Evolutionary conservation across 2,113 vertebrate genomes (phyloP).

Genomic region (Vireo altiloquus): DNA sequence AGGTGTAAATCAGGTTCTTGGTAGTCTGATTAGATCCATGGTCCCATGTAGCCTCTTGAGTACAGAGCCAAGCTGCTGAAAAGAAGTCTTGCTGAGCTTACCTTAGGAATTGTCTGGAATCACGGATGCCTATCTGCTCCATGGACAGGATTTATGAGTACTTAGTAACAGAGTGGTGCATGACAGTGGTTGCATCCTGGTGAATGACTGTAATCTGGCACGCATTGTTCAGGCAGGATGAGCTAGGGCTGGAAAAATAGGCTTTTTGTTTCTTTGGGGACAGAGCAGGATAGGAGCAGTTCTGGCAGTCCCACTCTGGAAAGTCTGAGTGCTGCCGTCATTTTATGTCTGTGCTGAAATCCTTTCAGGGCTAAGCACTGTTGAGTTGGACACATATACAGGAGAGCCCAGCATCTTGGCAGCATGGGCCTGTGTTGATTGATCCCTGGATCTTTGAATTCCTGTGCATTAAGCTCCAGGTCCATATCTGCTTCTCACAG

Average conservation of each 20-base stretch:
- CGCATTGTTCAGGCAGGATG: background rate
- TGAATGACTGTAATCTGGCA: background rate
- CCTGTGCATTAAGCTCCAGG: background rate
- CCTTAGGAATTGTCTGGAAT: background rate
- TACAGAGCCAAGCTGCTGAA: background rate
- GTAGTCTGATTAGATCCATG: background rate
- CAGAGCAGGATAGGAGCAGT: background rate
- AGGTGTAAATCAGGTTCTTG: background rate
- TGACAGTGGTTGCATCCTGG: background rate
- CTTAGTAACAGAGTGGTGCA: background rate
- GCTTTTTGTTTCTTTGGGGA: background rate
- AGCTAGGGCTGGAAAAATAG: background rate
- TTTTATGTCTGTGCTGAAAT: background rate
- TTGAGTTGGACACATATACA: background rate
- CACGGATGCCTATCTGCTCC: background rate
- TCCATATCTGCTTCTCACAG: background rate
- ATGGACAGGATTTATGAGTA: background rate
- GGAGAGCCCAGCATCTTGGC: background rate
- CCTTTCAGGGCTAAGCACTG: background rate
- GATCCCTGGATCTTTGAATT: background rate
- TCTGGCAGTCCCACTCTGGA: background rate
- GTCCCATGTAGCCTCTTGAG: background rate
- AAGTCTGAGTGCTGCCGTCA: background rate
- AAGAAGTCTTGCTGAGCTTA: background rate
- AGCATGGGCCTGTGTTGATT: background rate